A percentile compares a stretch with the other conserved stretches of the same genome.
phyloP scores from a whole-genome alignment of 2,113 vertebrate species.

The Campylomormyrus numenius region DNA sequence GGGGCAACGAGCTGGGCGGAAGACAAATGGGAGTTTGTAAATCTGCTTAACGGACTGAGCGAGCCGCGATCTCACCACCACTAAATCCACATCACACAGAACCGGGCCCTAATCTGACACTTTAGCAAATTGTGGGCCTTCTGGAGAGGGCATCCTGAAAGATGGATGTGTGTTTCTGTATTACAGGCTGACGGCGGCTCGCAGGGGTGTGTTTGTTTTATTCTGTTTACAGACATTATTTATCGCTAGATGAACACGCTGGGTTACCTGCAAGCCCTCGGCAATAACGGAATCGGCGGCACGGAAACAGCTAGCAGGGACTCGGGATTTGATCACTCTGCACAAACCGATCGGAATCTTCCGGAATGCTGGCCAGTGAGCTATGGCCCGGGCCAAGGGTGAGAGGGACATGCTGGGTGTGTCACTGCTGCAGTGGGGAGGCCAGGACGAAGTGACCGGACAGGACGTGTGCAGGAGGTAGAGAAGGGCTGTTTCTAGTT shows the following conservation, averaged over 20 bases:
- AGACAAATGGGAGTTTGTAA: slow-evolving; percentile 9
- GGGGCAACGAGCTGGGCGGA: not conserved
- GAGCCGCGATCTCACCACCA: not conserved
- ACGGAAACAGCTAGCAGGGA: not conserved
- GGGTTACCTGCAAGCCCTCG: not conserved
- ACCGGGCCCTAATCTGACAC: slow-evolving; percentile 11
- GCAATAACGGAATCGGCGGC: not conserved
- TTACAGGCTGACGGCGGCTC: not conserved
- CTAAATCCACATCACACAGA: slow-evolving; percentile 14
- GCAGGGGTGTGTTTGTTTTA: not conserved
- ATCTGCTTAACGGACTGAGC: slow-evolving; percentile 7
- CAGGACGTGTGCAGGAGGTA: not conserved
- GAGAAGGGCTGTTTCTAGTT: not conserved
- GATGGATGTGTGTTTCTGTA: not conserved
- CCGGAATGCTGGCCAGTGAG: not conserved
- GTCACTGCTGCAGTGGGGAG: not conserved
- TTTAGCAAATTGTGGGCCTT: slow-evolving; percentile 6
- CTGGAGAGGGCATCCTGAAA: not conserved
- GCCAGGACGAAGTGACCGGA: not conserved
- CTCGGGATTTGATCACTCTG: not conserved
- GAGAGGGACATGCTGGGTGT: not conserved
- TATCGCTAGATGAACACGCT: not conserved
- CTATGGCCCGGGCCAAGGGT: not conserved
- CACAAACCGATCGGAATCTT: not conserved
- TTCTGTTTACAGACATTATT: not conserved